Conservation (phyloP, 2,113 vertebrate genomes). For the Zeus faber region DNA sequence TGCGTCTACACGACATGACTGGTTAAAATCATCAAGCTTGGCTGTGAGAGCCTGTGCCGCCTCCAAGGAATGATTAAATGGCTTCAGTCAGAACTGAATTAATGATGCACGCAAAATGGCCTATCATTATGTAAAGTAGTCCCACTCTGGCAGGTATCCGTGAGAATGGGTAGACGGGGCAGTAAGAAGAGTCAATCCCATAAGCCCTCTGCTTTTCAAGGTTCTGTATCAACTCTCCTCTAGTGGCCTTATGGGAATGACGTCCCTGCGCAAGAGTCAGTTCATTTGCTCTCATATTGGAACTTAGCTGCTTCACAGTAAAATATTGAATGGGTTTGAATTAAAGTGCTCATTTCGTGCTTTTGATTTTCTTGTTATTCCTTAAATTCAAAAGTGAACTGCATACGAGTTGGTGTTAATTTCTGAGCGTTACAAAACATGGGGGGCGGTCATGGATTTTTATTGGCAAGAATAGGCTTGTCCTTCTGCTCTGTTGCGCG, state of each 20-base stretch:
- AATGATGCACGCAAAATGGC: conserved; percentile 60
- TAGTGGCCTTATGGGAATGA: conserved; percentile 12
- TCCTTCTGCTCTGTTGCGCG: conserved; percentile 31
- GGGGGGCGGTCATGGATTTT: neutral
- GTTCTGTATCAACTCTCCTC: conserved; percentile 29
- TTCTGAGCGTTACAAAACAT: conserved; percentile 12
- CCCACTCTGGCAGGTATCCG: conserved; percentile 30
- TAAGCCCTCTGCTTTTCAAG: conserved; percentile 31
- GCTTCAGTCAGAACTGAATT: conserved; percentile 57
- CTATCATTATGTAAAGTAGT: conserved; percentile 65
- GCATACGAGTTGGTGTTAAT: conserved; percentile 17
- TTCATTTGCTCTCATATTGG: conserved; percentile 18
- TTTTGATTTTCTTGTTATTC: neutral
- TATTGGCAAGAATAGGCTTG: conserved; percentile 15
- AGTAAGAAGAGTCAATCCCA: conserved; percentile 35
- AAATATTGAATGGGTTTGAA: conserved; percentile 7
- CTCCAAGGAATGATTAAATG: conserved; percentile 58
- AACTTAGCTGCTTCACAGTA: conserved; percentile 30
- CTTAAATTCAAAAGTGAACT: conserved; percentile 10
- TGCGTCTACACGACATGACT: conserved; percentile 31
- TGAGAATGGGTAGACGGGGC: conserved; percentile 29
- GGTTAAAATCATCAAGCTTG: conserved; percentile 43
- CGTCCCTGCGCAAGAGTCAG: neutral
- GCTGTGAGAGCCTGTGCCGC: conserved; percentile 25
- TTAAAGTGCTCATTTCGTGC: neutral